phyloP scores from a whole-genome alignment of 2,797 vertebrate species.

The Pangasius djambal region DNA sequence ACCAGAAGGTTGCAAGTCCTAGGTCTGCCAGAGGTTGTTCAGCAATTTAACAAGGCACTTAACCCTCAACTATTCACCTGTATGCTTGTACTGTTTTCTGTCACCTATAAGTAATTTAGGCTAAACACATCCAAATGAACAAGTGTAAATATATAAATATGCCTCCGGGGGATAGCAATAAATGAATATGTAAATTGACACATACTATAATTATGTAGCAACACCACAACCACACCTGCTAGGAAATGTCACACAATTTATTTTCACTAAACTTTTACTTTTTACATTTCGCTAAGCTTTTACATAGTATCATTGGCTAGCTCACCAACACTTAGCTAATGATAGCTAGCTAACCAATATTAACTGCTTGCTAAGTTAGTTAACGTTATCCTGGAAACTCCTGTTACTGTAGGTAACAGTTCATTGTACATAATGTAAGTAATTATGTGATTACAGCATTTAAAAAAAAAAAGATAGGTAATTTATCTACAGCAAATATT shows the following conservation, averaged over 20 bases:
- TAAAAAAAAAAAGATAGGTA: neutral
- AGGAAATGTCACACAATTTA: neutral
- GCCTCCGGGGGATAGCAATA: neutral
- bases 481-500: neutral
- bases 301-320: neutral
- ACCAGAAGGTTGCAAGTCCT: neutral
- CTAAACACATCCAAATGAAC: neutral
- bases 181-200: neutral
- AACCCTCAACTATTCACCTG: neutral
- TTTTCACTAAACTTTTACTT: neutral
- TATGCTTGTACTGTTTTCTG: neutral
- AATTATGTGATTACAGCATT: neutral
- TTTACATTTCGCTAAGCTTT: neutral
- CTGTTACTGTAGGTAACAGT: neutral
- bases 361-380: neutral
- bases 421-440: neutral
- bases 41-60: neutral
- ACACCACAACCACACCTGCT: neutral
- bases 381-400: neutral
- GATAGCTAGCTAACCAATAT: neutral
- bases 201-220: neutral
- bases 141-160: neutral
- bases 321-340: neutral
- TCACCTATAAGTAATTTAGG: neutral
- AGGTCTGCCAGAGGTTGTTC: neutral